Evolutionary conservation across 2,113 vertebrate species (phyloP), one percentile per base, ranked within the genome.

Genomic region (Ranitomeya imitator): DNA sequence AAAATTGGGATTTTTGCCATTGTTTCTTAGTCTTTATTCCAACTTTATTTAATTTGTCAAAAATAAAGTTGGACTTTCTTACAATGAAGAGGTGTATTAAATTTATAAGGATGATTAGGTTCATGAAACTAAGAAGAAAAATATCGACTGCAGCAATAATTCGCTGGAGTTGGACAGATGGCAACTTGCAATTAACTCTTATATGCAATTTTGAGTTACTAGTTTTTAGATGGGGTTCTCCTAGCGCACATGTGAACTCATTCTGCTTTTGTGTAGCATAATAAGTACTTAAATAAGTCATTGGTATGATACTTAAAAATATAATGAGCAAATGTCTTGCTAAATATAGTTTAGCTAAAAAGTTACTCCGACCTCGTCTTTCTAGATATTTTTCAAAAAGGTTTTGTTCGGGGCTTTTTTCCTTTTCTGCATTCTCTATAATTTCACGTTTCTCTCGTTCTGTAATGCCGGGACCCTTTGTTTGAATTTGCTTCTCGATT

Each of bases 401-500:
- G 89, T 99, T 99, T 94, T 99, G 98, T 91, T 99, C 98, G 0
- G 98, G 98, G 90, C 98, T 99, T 92, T 99, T 99, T 91, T 99
- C 98, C 92, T 99, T 99, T 92, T 99, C 98, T 0, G 98, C 98
- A 0, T 99, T 99, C 93, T 99, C 98, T 90, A 99, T 99, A 90
- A 99, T 99, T 94, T 99, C 98, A 6, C 98, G 94, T 88, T 95
- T 94, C 91, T 99, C 98, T 1, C 95, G 94, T 92, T 99, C 98
- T 0, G 97, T 99, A 91, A 99, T 99, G 78, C 97, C 97, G 0
- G 98, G 98, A 23, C 98, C 98, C 93, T 99, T 99, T 91, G 98
- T 99, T 82, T 99, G 98, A 92, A 99, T 99, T 95, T 99, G 98
- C 93, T 99, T 99, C 92, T 99, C 98, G 37, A 99, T 99, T 95